A percentile compares a stretch with the other conserved stretches of the same genome.
Conservation (phyloP, 2,113 vertebrate genomes). For the Microtus pennsylvanicus region DNA sequence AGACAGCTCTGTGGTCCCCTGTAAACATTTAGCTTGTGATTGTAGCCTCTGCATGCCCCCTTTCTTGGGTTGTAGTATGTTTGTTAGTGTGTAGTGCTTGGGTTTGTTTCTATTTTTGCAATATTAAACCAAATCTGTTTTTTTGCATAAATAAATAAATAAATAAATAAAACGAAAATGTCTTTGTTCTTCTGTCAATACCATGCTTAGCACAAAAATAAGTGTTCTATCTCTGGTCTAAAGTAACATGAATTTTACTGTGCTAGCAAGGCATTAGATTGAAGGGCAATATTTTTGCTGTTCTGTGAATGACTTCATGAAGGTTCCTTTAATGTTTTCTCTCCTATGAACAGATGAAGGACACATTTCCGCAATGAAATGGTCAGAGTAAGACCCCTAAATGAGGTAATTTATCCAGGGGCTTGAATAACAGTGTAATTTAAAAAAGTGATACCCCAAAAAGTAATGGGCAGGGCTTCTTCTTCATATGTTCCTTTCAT, state of each 20-base stretch:
- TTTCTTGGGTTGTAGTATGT: no score
- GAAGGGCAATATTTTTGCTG: neutral
- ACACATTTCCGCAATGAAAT: conserved; percentile 19
- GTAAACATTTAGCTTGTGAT: no score
- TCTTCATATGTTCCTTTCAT: conserved; percentile 69
- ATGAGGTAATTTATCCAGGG: conserved; percentile 54
- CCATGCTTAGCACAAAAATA: neutral
- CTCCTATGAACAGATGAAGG: conserved; percentile 42
- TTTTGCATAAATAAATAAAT: no score
- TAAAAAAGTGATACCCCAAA: conserved; percentile 53
- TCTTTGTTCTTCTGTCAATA: neutral
- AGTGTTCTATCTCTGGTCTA: neutral
- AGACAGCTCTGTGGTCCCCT: no score
- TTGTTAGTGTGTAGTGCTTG: no score
- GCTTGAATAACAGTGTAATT: conserved; percentile 39
- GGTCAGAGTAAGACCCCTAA: conserved; percentile 16
- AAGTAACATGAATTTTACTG: neutral
- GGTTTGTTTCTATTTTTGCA: no score
- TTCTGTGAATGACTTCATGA: conserved; percentile 51
- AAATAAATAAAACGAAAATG: neutral
- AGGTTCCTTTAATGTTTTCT: conserved; percentile 37
- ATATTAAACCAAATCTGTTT: no score
- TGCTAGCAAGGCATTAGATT: neutral
- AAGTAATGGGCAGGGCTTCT: conserved; percentile 64
- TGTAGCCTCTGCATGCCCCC: no score